Evolutionary conservation across 1,140 invertebrate genomes (phyloP).

Genomic region (Drosophila orena): DNA sequence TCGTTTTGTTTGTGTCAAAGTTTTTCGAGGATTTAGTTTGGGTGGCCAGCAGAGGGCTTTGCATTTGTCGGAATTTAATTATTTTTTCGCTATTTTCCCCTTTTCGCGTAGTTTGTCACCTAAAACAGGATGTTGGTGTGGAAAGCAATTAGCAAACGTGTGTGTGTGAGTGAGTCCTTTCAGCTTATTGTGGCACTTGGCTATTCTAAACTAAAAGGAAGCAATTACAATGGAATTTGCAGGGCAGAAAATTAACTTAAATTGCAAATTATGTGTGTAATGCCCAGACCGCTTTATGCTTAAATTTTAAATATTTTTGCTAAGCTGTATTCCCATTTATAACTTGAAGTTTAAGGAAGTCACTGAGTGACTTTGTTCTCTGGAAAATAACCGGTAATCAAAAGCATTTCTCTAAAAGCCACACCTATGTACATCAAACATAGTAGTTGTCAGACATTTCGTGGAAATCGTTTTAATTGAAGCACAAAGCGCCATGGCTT

Average conservation of each 20-base stretch:
- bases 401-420: no score
- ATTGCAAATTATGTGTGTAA: neutral
- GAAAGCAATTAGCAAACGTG: constrained; percentile 37
- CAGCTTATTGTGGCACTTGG: constrained; percentile 14
- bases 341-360: no score
- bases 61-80: constrained; percentile 69
- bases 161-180: constrained; percentile 9
- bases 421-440: no score
- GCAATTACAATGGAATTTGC: constrained; percentile 9
- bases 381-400: no score
- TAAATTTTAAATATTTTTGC: no score
- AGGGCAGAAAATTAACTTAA: neutral
- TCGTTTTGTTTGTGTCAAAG: constrained; percentile 49
- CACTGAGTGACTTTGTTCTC: no score
- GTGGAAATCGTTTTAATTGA: no score
- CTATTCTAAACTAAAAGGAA: constrained; percentile 24
- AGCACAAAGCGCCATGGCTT: no score
- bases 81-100: constrained; percentile 31
- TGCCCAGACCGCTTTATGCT: neutral
- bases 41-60: constrained; percentile 31
- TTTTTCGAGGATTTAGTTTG: constrained; percentile 59
- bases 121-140: constrained; percentile 1
- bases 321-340: no score
- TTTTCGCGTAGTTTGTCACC: constrained; percentile 24
- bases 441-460: no score